Conservation (phyloP, 2,888 invertebrate genomes). For the Euzophera pinguis region DNA sequence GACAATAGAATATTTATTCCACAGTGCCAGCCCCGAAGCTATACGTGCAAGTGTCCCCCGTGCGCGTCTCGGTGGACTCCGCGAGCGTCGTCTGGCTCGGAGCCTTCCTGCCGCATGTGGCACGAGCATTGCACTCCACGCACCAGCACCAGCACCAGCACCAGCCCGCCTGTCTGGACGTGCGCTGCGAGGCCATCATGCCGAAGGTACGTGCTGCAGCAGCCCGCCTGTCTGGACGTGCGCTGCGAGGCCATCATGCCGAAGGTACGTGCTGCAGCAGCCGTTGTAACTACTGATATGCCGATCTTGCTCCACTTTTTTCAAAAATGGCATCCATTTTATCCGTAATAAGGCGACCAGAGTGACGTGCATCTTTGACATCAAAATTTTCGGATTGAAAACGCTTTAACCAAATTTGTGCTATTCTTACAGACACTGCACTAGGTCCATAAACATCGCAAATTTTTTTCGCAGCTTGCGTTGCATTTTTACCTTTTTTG, state of each 20-base stretch:
- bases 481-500: too few species aligned
- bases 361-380: too few species aligned
- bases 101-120: slow-evolving; percentile 93
- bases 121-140: slow-evolving; percentile 85
- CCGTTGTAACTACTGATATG: too few species aligned
- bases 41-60: slow-evolving; percentile 94
- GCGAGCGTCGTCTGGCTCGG: slow-evolving; percentile 96
- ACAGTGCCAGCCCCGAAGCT: slow-evolving; percentile 96
- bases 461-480: too few species aligned
- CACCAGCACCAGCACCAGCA: too few species aligned
- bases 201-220: slow-evolving; percentile 84
- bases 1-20: neutral
- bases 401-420: too few species aligned
- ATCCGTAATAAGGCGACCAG: too few species aligned
- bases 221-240: slow-evolving; percentile 86
- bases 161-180: slow-evolving; percentile 84
- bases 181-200: slow-evolving; percentile 95
- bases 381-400: too few species aligned
- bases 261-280: slow-evolving; percentile 77
- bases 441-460: too few species aligned
- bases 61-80: slow-evolving; percentile 92
- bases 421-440: too few species aligned
- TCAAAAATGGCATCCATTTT: too few species aligned
- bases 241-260: slow-evolving; percentile 96
- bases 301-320: too few species aligned